Base-by-base conservation (phyloP, 2,888 invertebrate species). In the Drosophila setosimentum region DNA sequence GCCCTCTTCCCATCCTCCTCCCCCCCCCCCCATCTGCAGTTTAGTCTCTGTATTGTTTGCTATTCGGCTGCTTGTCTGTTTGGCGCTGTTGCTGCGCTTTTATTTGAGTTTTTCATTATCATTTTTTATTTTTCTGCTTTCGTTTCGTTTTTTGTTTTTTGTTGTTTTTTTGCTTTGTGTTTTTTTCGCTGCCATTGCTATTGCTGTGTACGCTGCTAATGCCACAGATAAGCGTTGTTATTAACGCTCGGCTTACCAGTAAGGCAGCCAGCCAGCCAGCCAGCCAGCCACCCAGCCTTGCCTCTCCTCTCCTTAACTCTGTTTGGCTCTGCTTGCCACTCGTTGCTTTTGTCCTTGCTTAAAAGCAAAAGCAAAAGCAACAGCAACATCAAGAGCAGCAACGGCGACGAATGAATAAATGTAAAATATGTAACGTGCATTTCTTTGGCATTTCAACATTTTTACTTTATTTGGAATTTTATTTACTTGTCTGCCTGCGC, bases 171-270 rank as follows among this genome's bases (percentile, higher is more conserved):
- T 59, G 37, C 45, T 16, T 54, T 57, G 16, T 45, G 68, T 45
- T 42, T 29, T 45, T 50, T 35, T 64, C n/a, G 51, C 33, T 63
- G 78, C 40, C 54, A 32, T 42, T 77, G 70, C 66, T 76, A 71
- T 68, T 78, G 80, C 71, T 88, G 72, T 75, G 74, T 73, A 77
- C 79, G 83, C 83, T 86, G 81, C 82, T 86, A 83, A 88, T 89
- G 88, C 85, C 82, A 78, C 84, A 87, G 90, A 91, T 91, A 91
- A 91, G 89, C 89, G 83, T 80, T 87, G 85, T 91, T 90, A 90
- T 91, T 91, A 91, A 87, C 89, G 90, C 88, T 91, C 74, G 82
- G 87, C 89, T 85, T 85, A 85, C 81, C 89, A 87, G 81, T 73
- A 75, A 71, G 68, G 69, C 70, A 72, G 70, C 83, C 82, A 77